Conservation (phyloP, 1,140 invertebrate species). For the Trichonephila inaurata region DNA sequence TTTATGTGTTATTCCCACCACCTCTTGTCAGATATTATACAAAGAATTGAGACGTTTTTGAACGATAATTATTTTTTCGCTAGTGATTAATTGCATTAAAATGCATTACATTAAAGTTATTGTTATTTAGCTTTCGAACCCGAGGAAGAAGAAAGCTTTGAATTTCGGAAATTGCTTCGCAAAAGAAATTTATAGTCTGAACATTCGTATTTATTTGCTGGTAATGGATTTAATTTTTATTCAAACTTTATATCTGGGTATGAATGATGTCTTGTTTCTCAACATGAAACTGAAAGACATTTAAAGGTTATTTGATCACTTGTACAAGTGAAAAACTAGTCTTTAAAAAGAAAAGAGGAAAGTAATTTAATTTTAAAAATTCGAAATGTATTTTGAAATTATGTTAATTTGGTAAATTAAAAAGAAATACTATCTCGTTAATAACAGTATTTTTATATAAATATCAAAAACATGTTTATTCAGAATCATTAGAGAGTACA, state of each 20-base stretch:
- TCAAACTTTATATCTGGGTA: neutral
- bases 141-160: neutral
- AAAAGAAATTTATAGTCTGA: neutral
- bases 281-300: no score
- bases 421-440: no score
- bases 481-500: no score
- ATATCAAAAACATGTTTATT: no score
- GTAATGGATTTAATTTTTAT: constrained; percentile 75
- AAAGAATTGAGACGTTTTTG: constrained; percentile 30
- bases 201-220: neutral
- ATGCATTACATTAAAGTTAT: constrained; percentile 55
- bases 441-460: no score
- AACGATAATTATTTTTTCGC: constrained; percentile 55
- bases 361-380: no score
- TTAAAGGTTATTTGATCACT: no score
- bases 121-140: constrained; percentile 16
- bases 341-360: no score
- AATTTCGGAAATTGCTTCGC: neutral
- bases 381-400: no score
- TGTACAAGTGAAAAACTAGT: no score
- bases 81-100: constrained; percentile 54
- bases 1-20: constrained; percentile 48
- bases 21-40: constrained; percentile 36
- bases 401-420: no score
- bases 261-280: no score